Evolutionary conservation across 1,140 invertebrate genomes (phyloP).

Genomic region (Diploscapter pachys): DNA sequence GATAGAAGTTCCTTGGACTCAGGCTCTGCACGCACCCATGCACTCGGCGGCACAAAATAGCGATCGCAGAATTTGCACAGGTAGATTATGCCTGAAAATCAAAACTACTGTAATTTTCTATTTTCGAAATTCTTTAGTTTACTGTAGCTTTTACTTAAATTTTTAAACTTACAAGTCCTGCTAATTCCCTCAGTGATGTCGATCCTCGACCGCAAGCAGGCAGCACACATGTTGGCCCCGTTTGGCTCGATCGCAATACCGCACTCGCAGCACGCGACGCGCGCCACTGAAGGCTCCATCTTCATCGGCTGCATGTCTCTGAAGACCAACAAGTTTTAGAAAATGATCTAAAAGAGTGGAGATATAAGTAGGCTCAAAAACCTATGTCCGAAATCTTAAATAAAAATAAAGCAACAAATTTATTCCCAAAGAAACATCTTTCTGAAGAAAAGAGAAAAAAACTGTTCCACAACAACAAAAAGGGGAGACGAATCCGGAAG

Average conservation of each 20-base stretch:
- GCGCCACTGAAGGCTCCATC: constrained; percentile 21
- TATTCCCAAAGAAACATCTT: no score
- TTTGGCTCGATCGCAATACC: constrained; percentile 77
- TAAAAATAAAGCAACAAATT: no score
- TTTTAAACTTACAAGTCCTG: constrained; percentile 70
- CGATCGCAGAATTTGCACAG: constrained; percentile 75
- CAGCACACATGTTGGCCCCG: constrained; percentile 93
- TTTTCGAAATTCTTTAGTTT: constrained; percentile 1
- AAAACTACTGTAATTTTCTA: no score
- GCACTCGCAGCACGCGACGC: constrained; percentile 65
- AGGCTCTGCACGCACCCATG: constrained; percentile 81
- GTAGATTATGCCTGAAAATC: constrained; percentile 69
- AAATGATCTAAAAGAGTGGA: no score
- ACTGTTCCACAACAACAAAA: no score
- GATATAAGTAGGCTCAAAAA: no score
- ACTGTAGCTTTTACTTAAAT: not conserved
- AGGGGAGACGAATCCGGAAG: no score
- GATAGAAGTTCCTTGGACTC: constrained; percentile 89
- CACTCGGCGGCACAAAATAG: constrained; percentile 85
- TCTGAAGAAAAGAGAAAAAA: no score
- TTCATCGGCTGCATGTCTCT: no score
- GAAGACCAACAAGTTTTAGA: no score
- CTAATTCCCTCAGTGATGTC: constrained; percentile 95
- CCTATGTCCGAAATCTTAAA: no score
- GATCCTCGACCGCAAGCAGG: constrained; percentile 80